These are phyloP conservation scores for Centropus unirufus DNA, from an alignment of 2,113 vertebrate species.

Conservation along the genomic window DNA sequence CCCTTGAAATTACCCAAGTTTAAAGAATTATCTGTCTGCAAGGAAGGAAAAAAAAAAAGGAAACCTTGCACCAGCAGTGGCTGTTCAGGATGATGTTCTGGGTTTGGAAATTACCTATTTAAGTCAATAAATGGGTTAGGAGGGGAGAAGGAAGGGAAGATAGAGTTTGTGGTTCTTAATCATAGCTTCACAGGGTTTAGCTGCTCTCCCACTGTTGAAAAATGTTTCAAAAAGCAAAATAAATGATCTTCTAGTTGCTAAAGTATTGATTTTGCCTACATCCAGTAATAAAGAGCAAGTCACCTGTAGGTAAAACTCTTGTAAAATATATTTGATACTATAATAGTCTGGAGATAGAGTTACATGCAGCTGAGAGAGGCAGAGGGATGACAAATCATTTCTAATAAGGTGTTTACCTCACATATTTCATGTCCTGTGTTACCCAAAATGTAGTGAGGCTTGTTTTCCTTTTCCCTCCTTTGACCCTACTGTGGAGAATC, in stretches of 20 bases:
- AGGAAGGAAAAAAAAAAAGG: not conserved
- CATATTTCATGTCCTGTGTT: slow-evolving; percentile 12
- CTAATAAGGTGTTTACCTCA: slow-evolving; percentile 55
- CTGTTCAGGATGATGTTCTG: slow-evolving; percentile 27
- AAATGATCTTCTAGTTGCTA: slow-evolving; percentile 82
- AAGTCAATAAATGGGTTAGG: slow-evolving; percentile 74
- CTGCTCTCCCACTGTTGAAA: slow-evolving; percentile 81
- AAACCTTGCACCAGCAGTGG: not conserved
- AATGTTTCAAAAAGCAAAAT: slow-evolving; percentile 85
- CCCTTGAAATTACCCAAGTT: slow-evolving; percentile 65
- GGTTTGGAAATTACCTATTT: slow-evolving; percentile 64
- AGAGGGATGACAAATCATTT: slow-evolving; percentile 78
- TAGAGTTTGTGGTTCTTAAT: slow-evolving; percentile 80
- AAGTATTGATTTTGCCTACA: slow-evolving; percentile 87
- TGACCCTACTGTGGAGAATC: not conserved
- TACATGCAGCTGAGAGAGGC: slow-evolving; percentile 74
- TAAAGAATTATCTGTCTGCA: slow-evolving; percentile 65
- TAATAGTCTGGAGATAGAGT: slow-evolving; percentile 85
- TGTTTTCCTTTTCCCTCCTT: not conserved
- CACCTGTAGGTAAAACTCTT: slow-evolving; percentile 88
- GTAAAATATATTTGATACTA: slow-evolving; percentile 87
- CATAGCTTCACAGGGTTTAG: slow-evolving; percentile 81
- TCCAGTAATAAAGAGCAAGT: slow-evolving; percentile 88
- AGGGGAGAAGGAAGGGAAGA: slow-evolving; percentile 64
- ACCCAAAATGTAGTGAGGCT: not conserved